phyloP scores from a whole-genome alignment of 2,797 vertebrate species.

The Enteromius fasciolatus region DNA sequence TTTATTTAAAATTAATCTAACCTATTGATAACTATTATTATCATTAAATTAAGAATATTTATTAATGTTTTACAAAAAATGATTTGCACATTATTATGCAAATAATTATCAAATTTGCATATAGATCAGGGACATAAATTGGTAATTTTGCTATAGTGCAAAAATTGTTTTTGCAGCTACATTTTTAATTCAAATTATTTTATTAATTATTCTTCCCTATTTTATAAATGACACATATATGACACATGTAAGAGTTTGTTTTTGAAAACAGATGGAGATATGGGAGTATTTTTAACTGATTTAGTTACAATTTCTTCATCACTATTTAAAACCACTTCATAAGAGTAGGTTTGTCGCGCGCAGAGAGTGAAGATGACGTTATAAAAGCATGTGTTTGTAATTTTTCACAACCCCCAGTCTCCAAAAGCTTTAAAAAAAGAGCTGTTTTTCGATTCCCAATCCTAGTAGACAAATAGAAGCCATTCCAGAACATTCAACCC shows the following conservation, averaged over 20 bases:
- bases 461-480: background rate
- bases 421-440: background rate
- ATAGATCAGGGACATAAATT: background rate
- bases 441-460: background rate
- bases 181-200: background rate
- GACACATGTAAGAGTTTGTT: background rate
- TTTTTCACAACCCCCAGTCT: too few species aligned
- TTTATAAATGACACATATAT: background rate
- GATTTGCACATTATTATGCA: background rate
- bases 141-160: background rate
- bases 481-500: slow-evolving; percentile 3
- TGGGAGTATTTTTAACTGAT: background rate
- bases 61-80: background rate
- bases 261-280: background rate
- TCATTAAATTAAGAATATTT: background rate
- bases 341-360: background rate
- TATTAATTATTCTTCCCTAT: background rate
- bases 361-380: background rate
- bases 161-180: rapidly evolving
- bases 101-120: background rate
- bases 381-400: background rate
- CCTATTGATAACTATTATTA: background rate
- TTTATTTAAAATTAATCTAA: background rate
- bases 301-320: background rate
- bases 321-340: background rate